Conservation (phyloP, 2,113 vertebrate species). For the Silurus asotus region DNA sequence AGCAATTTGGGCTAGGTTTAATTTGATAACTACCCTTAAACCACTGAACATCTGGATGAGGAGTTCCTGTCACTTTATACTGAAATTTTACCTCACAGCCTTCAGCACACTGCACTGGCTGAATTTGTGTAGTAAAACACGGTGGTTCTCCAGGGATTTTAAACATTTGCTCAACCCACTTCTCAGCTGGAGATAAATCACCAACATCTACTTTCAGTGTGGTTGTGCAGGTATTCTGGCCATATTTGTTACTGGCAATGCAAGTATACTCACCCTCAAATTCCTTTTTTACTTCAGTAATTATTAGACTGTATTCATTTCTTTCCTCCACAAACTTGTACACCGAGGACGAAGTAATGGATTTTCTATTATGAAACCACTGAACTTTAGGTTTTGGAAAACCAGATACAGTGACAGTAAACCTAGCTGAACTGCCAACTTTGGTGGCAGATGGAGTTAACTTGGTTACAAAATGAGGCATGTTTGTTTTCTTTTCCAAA, state of each 20-base stretch:
- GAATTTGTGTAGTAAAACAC: slow-evolving; percentile 73
- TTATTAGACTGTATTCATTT: slow-evolving; percentile 81
- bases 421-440: slow-evolving; percentile 76
- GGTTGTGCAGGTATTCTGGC: slow-evolving; percentile 77
- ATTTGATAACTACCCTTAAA: slow-evolving; percentile 76
- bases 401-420: slow-evolving; percentile 82
- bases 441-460: slow-evolving; percentile 72
- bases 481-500: slow-evolving; percentile 76
- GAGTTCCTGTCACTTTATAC: slow-evolving; percentile 75
- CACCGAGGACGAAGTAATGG: slow-evolving; percentile 71
- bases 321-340: slow-evolving; percentile 80
- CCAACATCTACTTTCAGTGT: slow-evolving; percentile 76
- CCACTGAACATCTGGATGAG: slow-evolving; percentile 77
- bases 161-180: slow-evolving; percentile 74
- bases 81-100: slow-evolving; percentile 77
- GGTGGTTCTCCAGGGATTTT: slow-evolving; percentile 74
- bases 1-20: slow-evolving; percentile 64
- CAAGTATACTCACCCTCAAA: slow-evolving; percentile 86
- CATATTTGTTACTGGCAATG: slow-evolving; percentile 77
- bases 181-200: slow-evolving; percentile 65
- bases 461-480: slow-evolving; percentile 81
- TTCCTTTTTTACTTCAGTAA: slow-evolving; percentile 73
- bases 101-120: slow-evolving; percentile 70
- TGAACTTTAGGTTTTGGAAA: slow-evolving; percentile 82
- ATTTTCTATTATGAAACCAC: slow-evolving; percentile 81